These are phyloP conservation scores for Aurelia aurita complex sp. Pacific DNA, from an alignment of 30 jellyfish, hydroid and myxozoan species.

Conservation along the genomic window DNA sequence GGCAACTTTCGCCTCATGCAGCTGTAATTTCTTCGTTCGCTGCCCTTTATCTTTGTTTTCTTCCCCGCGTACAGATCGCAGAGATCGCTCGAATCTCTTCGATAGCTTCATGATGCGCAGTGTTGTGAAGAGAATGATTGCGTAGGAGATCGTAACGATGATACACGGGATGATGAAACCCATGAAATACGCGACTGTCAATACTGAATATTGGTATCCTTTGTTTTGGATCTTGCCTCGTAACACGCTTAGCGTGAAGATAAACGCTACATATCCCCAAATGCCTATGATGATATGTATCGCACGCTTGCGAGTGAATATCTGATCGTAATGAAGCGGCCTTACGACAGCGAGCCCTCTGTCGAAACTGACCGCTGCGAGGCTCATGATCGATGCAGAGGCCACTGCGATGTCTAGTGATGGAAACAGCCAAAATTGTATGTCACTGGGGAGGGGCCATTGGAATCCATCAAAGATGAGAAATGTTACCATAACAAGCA, in stretches of 20 bases:
- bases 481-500: constrained; percentile 59
- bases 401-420: constrained; percentile 66
- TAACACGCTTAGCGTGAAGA: constrained; percentile 41
- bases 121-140: constrained; percentile 41
- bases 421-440: constrained; percentile 50
- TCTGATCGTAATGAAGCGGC: constrained; percentile 58
- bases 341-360: constrained; percentile 59
- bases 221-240: constrained; percentile 22
- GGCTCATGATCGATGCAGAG: constrained; percentile 65
- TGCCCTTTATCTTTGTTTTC: constrained; percentile 9
- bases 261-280: constrained; percentile 47
- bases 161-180: constrained; percentile 69
- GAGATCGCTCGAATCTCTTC: constrained; percentile 35
- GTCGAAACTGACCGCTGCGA: constrained; percentile 79
- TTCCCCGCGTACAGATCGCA: constrained; percentile 2
- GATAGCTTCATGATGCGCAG: constrained; percentile 54
- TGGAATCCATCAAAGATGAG: constrained; percentile 22
- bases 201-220: constrained; percentile 42
- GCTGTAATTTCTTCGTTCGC: constrained; percentile 40
- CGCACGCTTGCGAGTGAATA: constrained; percentile 53
- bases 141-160: constrained; percentile 37
- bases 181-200: constrained; percentile 37
- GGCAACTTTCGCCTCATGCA: constrained; percentile 64
- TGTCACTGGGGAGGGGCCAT: constrained; percentile 29
- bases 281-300: constrained; percentile 41